Evolutionary conservation across 92 coral and sea anemone genomes (phyloP).

Genomic region (Umimayanthus chanpuru): DNA sequence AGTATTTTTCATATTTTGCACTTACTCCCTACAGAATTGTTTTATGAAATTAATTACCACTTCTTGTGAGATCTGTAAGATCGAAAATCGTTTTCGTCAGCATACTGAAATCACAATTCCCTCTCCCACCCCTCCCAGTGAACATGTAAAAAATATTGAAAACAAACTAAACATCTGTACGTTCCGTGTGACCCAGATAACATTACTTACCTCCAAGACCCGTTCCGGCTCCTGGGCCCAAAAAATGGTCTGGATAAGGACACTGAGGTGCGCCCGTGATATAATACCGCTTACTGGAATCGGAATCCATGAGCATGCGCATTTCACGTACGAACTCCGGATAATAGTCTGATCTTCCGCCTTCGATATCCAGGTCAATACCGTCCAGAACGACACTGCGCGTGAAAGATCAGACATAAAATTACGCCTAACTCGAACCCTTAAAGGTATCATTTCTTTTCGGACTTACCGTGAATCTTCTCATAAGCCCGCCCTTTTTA

Average conservation of each 20-base stretch:
- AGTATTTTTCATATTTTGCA: too few species aligned
- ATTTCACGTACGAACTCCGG: constrained; percentile 69
- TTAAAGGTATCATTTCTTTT: neutral
- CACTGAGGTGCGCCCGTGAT: constrained; percentile 91
- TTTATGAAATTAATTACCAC: too few species aligned
- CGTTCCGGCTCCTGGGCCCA: constrained; percentile 78
- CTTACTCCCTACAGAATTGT: too few species aligned
- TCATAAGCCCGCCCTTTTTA: too few species aligned
- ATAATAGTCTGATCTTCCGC: constrained; percentile 67
- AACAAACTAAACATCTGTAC: too few species aligned
- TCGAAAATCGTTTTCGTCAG: too few species aligned
- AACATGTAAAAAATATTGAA: too few species aligned
- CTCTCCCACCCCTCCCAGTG: too few species aligned
- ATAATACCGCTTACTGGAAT: constrained; percentile 60
- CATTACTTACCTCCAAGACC: constrained; percentile 48
- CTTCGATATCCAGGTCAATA: constrained; percentile 82
- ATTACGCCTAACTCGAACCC: neutral
- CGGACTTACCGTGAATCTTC: neutral
- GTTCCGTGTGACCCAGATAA: neutral
- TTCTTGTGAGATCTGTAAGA: too few species aligned
- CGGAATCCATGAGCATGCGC: constrained; percentile 84
- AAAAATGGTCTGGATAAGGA: constrained; percentile 74
- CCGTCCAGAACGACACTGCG: constrained; percentile 80
- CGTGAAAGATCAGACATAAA: neutral
- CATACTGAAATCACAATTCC: too few species aligned